phyloP scores from a whole-genome alignment of 2,797 vertebrate species.

The Melopsittacus undulatus region DNA sequence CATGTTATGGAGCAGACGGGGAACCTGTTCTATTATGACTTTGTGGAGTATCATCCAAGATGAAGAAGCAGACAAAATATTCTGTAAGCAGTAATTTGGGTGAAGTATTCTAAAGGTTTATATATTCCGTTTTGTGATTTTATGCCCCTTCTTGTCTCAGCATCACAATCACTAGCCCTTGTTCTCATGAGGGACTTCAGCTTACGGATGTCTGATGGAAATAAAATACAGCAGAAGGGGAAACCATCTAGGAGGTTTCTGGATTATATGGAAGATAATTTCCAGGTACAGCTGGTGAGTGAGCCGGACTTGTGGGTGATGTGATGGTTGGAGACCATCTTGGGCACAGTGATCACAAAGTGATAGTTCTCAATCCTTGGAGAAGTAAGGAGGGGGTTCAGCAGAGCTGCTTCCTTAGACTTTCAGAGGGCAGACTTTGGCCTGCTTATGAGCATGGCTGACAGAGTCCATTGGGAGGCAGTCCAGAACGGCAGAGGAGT shows the following conservation, averaged over 20 bases:
- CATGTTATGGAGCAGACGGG: neutral
- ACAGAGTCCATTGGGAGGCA: neutral
- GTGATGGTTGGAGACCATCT: neutral
- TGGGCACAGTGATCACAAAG: neutral
- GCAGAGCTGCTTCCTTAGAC: neutral
- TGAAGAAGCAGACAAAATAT: neutral
- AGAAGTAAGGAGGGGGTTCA: neutral
- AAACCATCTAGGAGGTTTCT: neutral
- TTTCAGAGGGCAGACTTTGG: neutral
- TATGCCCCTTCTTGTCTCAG: too few species aligned
- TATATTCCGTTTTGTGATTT: too few species aligned
- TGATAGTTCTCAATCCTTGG: neutral
- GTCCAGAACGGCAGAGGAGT: neutral
- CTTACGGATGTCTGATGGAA: neutral
- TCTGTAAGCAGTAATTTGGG: neutral
- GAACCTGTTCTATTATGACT: neutral
- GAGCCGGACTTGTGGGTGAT: neutral
- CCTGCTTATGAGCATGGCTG: neutral
- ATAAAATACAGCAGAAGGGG: neutral
- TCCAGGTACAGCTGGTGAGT: neutral
- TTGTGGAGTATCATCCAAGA: neutral
- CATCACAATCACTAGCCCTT: neutral
- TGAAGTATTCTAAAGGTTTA: neutral
- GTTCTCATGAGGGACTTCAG: neutral
- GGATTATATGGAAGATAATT: neutral